Conservation (phyloP, 2,797 vertebrate species). For the Octomys mimax region DNA sequence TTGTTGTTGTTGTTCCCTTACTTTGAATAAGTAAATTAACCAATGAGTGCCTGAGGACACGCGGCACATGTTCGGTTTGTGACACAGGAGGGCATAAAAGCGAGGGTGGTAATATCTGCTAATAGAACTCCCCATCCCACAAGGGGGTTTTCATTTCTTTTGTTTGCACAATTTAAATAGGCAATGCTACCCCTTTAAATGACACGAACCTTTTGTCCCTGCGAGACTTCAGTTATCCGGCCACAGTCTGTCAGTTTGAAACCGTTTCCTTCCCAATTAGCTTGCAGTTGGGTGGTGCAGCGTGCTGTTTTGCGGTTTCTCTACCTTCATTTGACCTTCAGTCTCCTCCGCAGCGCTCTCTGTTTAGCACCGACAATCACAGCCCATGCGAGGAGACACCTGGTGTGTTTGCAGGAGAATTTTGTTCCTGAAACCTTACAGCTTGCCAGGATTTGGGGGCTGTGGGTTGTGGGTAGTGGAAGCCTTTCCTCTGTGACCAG, state of each 20-base stretch:
- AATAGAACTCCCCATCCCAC: conserved; percentile 83
- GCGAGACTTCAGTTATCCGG: conserved; percentile 74
- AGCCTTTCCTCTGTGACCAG: conserved; percentile 48
- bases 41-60: conserved; percentile 89
- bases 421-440: conserved; percentile 62
- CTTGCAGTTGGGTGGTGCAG: conserved; percentile 75
- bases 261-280: conserved; percentile 81
- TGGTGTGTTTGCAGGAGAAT: conserved; percentile 66
- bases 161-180: conserved; percentile 81
- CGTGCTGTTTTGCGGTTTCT: conserved; percentile 76
- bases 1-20: conserved; percentile 84
- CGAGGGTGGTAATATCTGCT: conserved; percentile 84
- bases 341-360: conserved; percentile 73
- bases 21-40: conserved; percentile 89
- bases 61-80: conserved; percentile 89
- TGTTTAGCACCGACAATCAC: conserved; percentile 80
- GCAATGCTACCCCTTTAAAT: conserved; percentile 81
- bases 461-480: conserved; percentile 30
- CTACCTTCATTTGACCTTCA: conserved; percentile 84
- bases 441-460: conserved; percentile 6
- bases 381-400: conserved; percentile 60
- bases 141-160: conserved; percentile 82
- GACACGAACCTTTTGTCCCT: conserved; percentile 75
- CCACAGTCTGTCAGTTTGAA: conserved; percentile 75
- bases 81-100: conserved; percentile 85